Conservation (phyloP, 2,888 invertebrate genomes). For the Andricus curvator region DNA sequence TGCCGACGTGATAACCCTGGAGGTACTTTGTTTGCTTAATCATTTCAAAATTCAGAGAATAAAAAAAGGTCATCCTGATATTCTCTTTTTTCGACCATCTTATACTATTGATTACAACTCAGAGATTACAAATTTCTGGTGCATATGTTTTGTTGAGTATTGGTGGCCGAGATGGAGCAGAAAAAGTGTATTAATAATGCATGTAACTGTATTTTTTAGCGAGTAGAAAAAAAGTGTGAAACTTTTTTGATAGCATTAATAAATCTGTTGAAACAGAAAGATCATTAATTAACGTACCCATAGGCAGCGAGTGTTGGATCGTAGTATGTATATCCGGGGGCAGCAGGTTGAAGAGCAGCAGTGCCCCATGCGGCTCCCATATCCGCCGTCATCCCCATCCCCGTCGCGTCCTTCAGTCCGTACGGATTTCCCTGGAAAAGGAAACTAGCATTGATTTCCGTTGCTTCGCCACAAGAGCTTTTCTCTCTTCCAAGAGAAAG, state of each 20-base stretch:
- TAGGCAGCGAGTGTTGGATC: conserved; percentile 95
- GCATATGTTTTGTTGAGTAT: neutral
- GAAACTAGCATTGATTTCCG: conserved; percentile 60
- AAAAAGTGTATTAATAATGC: conserved; percentile 5
- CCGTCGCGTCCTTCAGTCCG: conserved; percentile 87
- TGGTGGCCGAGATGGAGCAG: neutral
- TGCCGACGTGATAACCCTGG: neutral
- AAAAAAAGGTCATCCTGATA: neutral
- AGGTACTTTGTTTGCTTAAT: neutral
- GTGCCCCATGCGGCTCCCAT: conserved; percentile 94
- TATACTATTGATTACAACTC: neutral
- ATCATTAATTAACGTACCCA: conserved; percentile 86
- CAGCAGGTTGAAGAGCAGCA: conserved; percentile 90
- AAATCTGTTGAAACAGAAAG: conserved; percentile 58
- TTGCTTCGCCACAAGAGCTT: conserved; percentile 45
- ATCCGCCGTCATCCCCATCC: conserved; percentile 88
- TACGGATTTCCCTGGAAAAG: conserved; percentile 92
- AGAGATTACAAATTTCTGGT: neutral
- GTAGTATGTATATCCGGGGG: conserved; percentile 95
- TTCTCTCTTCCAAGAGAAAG: conserved; percentile 32
- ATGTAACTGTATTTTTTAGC: neutral
- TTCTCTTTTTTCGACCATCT: neutral
- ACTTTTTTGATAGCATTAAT: conserved; percentile 32
- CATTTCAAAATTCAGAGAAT: neutral
- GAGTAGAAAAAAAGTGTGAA: neutral